Conservation (phyloP, 2,113 vertebrate species). For the Gopherus flavomarginatus region DNA sequence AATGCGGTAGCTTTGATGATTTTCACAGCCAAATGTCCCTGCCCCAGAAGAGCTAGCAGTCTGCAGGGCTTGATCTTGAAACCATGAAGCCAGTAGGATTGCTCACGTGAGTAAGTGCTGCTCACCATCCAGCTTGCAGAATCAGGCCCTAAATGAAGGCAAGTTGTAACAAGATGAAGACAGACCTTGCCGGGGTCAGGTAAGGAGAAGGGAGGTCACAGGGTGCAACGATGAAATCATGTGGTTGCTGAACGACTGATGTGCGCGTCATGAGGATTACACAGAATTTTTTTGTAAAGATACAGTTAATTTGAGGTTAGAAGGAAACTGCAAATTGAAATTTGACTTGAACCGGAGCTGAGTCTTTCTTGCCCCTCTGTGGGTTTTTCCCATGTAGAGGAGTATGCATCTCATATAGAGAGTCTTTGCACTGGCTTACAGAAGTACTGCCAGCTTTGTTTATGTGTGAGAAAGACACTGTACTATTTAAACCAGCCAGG, state of each 20-base stretch:
- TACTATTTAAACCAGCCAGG: conserved; percentile 5
- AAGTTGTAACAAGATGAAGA: fast-evolving
- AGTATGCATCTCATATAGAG: fast-evolving
- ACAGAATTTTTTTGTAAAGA: not conserved
- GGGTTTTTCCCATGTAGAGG: not conserved
- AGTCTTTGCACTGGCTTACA: not conserved
- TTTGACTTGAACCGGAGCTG: fast-evolving
- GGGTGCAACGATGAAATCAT: not conserved
- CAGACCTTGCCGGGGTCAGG: not conserved
- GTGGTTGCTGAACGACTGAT: not conserved
- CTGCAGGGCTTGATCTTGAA: not conserved
- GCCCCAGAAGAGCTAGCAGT: not conserved
- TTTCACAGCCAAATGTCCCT: not conserved
- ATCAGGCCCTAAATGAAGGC: not conserved
- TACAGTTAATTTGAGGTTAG: not conserved
- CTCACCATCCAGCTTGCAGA: fast-evolving
- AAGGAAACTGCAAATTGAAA: not conserved
- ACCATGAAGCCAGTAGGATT: fast-evolving
- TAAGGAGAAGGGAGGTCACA: not conserved
- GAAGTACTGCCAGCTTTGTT: fast-evolving
- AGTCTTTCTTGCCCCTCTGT: not conserved
- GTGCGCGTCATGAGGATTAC: fast-evolving
- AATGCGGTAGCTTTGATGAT: not conserved
- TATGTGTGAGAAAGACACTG: not conserved
- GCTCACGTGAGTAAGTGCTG: fast-evolving